Conservation (phyloP, 2,797 vertebrate species). For the Apogon talboti region DNA sequence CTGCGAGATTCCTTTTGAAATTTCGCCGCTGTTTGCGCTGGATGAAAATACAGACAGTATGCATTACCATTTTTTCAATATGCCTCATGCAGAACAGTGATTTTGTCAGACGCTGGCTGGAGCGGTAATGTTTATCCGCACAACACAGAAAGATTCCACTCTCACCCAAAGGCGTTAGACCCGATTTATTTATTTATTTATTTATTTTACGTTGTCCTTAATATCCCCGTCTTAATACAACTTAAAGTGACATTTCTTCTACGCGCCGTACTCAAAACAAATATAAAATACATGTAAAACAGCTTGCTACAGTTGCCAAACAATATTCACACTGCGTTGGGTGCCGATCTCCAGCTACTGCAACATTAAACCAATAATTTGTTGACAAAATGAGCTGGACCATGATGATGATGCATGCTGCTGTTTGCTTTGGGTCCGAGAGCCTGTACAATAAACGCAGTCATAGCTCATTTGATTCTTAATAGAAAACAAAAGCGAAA, state of each 20-base stretch:
- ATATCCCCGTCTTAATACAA: conserved; percentile 5
- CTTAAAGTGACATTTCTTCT: neutral
- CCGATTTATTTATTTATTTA: conserved; percentile 29
- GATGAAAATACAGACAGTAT: conserved; percentile 40
- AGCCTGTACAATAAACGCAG: conserved; percentile 50
- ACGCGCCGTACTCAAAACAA: conserved; percentile 19
- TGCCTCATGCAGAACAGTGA: conserved; percentile 45
- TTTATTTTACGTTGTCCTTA: conserved; percentile 5
- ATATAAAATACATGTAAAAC: conserved; percentile 34
- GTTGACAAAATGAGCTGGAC: conserved; percentile 53
- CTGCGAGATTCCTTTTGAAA: conserved; percentile 44
- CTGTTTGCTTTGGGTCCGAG: conserved; percentile 48
- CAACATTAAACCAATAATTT: conserved; percentile 61
- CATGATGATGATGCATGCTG: conserved; percentile 51
- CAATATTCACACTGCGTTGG: conserved; percentile 21
- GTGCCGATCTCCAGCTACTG: conserved; percentile 33
- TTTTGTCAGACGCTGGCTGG: conserved; percentile 42
- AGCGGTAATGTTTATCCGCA: conserved; percentile 41
- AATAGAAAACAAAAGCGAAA: conserved; percentile 55
- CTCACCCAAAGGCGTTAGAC: conserved; percentile 18
- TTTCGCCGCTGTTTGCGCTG: conserved; percentile 11
- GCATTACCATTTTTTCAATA: conserved; percentile 45
- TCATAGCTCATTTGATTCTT: conserved; percentile 62
- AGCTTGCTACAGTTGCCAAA: neutral
- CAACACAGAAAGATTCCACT: conserved; percentile 23